Conservation (phyloP, 2,797 vertebrate species). For the Poeciliopsis infans region DNA sequence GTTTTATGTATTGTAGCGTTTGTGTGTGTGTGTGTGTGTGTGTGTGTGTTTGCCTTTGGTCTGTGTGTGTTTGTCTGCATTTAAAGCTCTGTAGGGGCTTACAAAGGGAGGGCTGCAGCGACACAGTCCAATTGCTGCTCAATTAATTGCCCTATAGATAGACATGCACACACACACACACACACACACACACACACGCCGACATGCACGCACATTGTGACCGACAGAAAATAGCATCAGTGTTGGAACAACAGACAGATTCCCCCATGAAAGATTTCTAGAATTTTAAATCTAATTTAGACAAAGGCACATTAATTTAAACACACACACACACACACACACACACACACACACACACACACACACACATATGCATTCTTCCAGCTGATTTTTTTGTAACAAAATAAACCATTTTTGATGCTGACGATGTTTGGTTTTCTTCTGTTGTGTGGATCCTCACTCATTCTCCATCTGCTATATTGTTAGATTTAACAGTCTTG, state of each 20-base stretch:
- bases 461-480: constrained; percentile 1
- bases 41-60: constrained; percentile 14
- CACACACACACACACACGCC: constrained; percentile 24
- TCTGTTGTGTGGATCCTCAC: constrained; percentile 5
- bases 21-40: neutral
- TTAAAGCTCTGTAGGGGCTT: constrained; percentile 60
- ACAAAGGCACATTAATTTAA: neutral
- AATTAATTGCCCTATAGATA: constrained; percentile 53
- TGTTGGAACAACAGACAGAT: constrained; percentile 42
- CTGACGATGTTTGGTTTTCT: constrained; percentile 26
- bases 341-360: neutral
- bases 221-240: constrained; percentile 31
- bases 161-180: constrained; percentile 23
- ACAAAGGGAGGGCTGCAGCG: constrained; percentile 47
- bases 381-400: constrained; percentile 10
- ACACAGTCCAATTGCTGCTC: constrained; percentile 61
- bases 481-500: constrained; percentile 27
- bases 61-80: constrained; percentile 49
- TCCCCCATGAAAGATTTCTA: constrained; percentile 15
- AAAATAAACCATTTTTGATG: constrained; percentile 31
- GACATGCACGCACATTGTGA: constrained; percentile 5
- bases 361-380: neutral
- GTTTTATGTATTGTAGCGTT: constrained; percentile 32
- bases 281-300: constrained; percentile 36
- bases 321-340: neutral